A percentile compares a stretch with the other conserved stretches of the same genome.
phyloP scores from a whole-genome alignment of 2,888 invertebrate genomes.

The Pandemis cinnamomeana region DNA sequence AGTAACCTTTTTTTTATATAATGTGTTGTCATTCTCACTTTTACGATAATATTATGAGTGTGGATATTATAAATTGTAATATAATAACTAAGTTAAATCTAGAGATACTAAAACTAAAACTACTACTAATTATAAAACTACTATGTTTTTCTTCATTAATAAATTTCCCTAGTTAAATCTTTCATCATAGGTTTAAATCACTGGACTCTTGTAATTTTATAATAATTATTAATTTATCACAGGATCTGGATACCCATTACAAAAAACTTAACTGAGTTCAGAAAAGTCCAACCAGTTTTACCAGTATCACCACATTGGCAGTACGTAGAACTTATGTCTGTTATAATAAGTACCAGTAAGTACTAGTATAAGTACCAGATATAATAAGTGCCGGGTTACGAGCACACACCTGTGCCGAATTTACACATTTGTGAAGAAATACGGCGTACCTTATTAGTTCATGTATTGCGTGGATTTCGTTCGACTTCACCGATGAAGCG shows the following conservation, averaged over 20 bases:
- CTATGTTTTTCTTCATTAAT: too few relatives aligned
- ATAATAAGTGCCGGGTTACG: conserved; percentile 54
- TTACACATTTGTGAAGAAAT: conserved; percentile 70
- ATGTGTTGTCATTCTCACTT: too few relatives aligned
- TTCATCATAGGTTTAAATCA: too few relatives aligned
- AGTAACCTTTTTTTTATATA: too few relatives aligned
- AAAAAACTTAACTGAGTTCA: neutral
- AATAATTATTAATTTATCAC: too few relatives aligned
- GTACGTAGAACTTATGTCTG: conserved; percentile 41
- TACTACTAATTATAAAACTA: too few relatives aligned
- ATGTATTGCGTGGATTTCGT: conserved; percentile 51
- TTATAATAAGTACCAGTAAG: conserved; percentile 40
- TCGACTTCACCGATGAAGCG: conserved; percentile 37
- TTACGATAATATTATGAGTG: too few relatives aligned
- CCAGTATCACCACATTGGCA: conserved; percentile 28
- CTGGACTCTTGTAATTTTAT: too few relatives aligned
- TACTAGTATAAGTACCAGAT: neutral
- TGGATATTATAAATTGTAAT: too few relatives aligned
- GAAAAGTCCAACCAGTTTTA: conserved; percentile 38
- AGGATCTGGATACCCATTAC: neutral
- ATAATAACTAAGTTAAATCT: too few relatives aligned
- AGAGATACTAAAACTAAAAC: too few relatives aligned
- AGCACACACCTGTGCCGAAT: conserved; percentile 68
- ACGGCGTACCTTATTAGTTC: conserved; percentile 69
- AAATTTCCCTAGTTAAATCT: too few relatives aligned